Evolutionary conservation across 2,113 vertebrate species (phyloP).

Genomic region (Hippocampus abdominalis): DNA sequence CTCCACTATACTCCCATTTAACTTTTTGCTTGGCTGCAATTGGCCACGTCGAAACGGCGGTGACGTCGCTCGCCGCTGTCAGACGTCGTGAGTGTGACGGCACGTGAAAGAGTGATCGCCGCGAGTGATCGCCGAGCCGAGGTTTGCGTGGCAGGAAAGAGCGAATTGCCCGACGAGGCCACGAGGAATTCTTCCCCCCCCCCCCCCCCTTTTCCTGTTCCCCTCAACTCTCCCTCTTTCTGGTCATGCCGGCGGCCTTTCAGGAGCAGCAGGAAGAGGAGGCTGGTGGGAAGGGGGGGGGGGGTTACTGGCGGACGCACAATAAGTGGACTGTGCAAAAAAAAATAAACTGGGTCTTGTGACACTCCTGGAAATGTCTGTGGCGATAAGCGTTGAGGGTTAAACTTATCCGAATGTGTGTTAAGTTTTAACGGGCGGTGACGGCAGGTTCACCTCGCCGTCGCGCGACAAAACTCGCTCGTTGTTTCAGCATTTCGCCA

Average conservation of each 20-base stretch:
- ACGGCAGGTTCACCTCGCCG: slow-evolving; percentile 35
- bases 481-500: slow-evolving; percentile 22
- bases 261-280: slow-evolving; percentile 16
- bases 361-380: slow-evolving; percentile 45
- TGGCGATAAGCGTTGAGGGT: slow-evolving; percentile 37
- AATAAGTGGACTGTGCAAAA: slow-evolving; percentile 67
- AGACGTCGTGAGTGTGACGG: slow-evolving; percentile 21
- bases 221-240: slow-evolving; percentile 4
- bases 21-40: slow-evolving; percentile 40
- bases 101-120: slow-evolving; percentile 24
- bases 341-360: slow-evolving; percentile 66
- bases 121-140: slow-evolving; percentile 13
- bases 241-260: slow-evolving; percentile 43
- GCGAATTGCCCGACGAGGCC: slow-evolving; percentile 46
- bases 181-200: slow-evolving; percentile 37
- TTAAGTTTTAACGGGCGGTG: slow-evolving; percentile 17
- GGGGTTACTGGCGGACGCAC: slow-evolving; percentile 51
- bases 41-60: slow-evolving; percentile 31
- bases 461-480: slow-evolving; percentile 7
- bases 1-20: slow-evolving; percentile 10
- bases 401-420: slow-evolving; percentile 11
- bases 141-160: slow-evolving; percentile 44
- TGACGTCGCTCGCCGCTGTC: slow-evolving; percentile 40
- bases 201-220: slow-evolving; percentile 23
- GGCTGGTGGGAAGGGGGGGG: background rate